Evolutionary conservation across 1,140 invertebrate species (phyloP).

Genomic region (Diabrotica undecimpunctata): DNA sequence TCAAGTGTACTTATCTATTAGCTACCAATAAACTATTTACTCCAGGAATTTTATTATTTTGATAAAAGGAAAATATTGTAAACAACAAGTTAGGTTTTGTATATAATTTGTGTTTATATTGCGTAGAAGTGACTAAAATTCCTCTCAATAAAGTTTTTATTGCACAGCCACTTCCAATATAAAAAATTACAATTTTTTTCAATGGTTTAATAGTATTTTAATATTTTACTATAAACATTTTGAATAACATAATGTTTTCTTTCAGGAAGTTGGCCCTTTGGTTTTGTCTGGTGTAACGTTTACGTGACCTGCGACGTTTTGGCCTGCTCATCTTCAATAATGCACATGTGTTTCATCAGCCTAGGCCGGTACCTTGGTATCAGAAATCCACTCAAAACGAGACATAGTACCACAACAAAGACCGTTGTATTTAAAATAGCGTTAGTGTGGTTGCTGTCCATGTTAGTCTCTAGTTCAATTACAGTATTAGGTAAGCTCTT

Average conservation of each 20-base stretch:
- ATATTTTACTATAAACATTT: too few relatives aligned
- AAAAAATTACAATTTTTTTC: too few relatives aligned
- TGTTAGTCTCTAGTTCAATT: constrained; percentile 83
- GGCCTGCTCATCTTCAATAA: constrained; percentile 89
- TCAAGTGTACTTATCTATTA: too few relatives aligned
- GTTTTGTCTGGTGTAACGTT: constrained; percentile 83
- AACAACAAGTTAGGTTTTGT: too few relatives aligned
- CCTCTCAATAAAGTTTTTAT: too few relatives aligned
- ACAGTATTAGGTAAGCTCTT: constrained; percentile 72
- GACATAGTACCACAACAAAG: constrained; percentile 71
- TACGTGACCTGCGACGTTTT: constrained; percentile 94
- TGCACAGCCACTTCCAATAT: too few relatives aligned
- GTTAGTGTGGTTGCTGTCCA: constrained; percentile 79
- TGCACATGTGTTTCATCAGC: constrained; percentile 97
- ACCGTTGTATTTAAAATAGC: constrained; percentile 79
- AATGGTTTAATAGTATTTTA: too few relatives aligned
- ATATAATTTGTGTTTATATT: too few relatives aligned
- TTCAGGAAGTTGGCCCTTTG: constrained; percentile 88
- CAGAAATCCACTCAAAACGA: constrained; percentile 79
- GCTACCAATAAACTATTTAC: too few relatives aligned
- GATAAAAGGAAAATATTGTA: too few relatives aligned
- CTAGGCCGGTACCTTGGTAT: constrained; percentile 90
- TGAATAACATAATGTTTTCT: constrained; percentile 24
- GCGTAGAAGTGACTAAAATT: too few relatives aligned
- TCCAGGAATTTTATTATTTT: too few relatives aligned